phyloP scores from a whole-genome alignment of 2,113 vertebrate species.

The Gallinago undulata region DNA sequence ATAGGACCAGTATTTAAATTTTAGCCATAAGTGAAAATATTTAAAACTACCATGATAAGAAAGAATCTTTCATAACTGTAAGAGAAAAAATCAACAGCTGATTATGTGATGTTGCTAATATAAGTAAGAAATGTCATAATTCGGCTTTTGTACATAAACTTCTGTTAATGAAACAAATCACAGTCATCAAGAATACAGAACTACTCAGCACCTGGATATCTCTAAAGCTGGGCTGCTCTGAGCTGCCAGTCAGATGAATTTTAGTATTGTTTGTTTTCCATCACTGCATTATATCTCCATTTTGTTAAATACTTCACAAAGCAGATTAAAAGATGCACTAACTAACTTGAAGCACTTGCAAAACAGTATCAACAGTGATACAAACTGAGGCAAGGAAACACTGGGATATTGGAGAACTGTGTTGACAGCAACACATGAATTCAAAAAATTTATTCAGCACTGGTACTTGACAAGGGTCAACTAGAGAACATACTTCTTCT shows the following conservation, averaged over 20 bases:
- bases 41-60: neutral
- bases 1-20: neutral
- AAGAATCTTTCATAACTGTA: neutral
- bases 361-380: neutral
- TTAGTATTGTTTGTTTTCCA: neutral
- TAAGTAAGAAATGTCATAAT: neutral
- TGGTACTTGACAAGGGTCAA: neutral
- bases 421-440: neutral
- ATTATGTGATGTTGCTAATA: neutral
- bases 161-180: neutral
- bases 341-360: neutral
- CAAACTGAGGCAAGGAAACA: neutral
- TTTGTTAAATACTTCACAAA: neutral
- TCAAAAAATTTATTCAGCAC: neutral
- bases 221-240: neutral
- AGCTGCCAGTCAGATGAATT: neutral
- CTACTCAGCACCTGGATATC: fast-evolving
- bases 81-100: neutral
- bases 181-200: neutral
- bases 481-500: neutral
- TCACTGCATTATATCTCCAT: neutral
- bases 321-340: neutral
- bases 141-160: neutral
- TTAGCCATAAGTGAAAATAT: neutral
- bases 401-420: neutral